Percentiles rank a stretch among this genome's conserved stretches.
Evolutionary conservation across 2,113 vertebrate genomes (phyloP).

Genomic region (Pithys albifrons): DNA sequence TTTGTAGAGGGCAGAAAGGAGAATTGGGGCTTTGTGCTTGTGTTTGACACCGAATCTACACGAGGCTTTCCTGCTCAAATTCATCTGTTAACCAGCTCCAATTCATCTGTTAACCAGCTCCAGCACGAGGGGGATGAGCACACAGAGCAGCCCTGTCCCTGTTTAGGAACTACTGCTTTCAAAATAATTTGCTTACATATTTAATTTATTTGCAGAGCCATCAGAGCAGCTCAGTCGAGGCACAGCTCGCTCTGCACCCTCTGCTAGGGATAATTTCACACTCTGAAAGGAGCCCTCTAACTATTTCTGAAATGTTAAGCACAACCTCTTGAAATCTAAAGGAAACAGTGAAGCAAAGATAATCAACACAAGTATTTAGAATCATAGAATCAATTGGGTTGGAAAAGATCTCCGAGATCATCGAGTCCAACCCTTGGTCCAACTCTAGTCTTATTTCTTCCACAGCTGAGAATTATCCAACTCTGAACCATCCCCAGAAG

Average conservation of each 20-base stretch:
- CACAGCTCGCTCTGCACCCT: not conserved
- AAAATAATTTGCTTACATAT: not conserved
- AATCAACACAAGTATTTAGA: not conserved
- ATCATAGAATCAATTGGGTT: too few relatives aligned
- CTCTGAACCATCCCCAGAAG: not conserved
- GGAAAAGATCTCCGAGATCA: too few relatives aligned
- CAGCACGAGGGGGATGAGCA: not conserved
- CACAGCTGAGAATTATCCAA: not conserved
- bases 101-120: not conserved
- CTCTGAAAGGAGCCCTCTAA: constrained; percentile 17
- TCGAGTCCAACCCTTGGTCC: too few relatives aligned
- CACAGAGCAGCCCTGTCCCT: not conserved
- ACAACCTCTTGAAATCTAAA: constrained; percentile 33
- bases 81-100: not conserved
- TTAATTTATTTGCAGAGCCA: not conserved
- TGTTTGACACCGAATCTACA: not conserved
- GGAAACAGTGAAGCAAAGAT: constrained; percentile 3
- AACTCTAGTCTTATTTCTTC: not conserved
- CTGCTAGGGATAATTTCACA: not conserved
- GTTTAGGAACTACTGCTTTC: not conserved
- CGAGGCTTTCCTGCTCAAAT: not conserved
- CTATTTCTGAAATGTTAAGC: constrained; percentile 16
- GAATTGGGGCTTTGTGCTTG: not conserved
- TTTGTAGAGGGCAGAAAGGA: not conserved
- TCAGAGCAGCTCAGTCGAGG: not conserved